Evolutionary conservation across 1,140 invertebrate genomes (phyloP), one percentile per base, ranked within the genome.

Genomic region (Cydia strobilella): DNA sequence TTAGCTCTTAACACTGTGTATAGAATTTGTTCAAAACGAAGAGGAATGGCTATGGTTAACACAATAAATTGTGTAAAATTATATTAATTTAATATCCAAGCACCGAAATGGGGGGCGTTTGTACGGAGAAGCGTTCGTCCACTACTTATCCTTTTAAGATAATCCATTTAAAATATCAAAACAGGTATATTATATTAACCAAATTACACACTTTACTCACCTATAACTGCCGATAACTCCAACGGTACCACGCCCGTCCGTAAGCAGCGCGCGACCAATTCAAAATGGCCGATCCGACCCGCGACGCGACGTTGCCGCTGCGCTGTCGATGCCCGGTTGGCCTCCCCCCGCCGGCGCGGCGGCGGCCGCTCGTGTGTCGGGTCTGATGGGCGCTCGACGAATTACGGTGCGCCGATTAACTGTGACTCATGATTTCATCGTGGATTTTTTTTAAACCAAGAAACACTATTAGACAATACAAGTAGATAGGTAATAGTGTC

Each of bases 231-330:
- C 42, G 12, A 45, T 15, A 45, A 45, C 13, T 45, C 13, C 12
- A 45, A 45, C 13, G 13, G 42, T 45, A 13, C 42, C 15, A 45
- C 39, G 9, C 39, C 39, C 13, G 51, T 18, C 12, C 13, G 51
- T 18, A 18, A 4, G 1, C 51, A 9, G 15, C 51, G 54, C 54
- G 54, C 54, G 54, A 23, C 20, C 0, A n/a, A 59, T 23, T 1
- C 54, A 59, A 59, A 59, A 59, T 59, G 54, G 54, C 54, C 20
- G 54, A 27, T n/a, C n/a, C n/a, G n/a, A n/a, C n/a, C n/a, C 51
- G 1, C 45, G 45, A 18, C 4, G 15, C 51, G 5, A 18, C n/a
- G 51, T 54, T 18, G 51, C 51, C 51, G 51, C 51, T 18, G 51
- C 42, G 51, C n/a, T 18, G 15, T 1, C 51, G 2, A 9, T 18